Evolutionary conservation across 2,888 invertebrate species (phyloP).

Genomic region (Caenorhabditis japonica): DNA sequence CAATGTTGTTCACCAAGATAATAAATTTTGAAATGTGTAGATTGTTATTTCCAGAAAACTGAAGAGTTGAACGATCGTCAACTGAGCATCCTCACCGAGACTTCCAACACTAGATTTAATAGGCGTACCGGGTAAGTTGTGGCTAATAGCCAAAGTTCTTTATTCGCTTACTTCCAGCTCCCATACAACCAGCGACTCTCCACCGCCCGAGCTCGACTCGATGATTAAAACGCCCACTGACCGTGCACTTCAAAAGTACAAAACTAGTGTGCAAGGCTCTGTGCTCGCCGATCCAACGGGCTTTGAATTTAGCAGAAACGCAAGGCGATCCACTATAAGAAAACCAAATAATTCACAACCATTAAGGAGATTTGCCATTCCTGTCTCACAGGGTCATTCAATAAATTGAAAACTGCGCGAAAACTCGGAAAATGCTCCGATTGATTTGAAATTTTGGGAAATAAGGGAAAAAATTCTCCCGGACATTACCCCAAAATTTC

Average conservation of each 20-base stretch:
- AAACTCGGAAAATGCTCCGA: too few species aligned
- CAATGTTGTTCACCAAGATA: too few species aligned
- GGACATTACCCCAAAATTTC: too few species aligned
- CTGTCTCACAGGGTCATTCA: constrained; percentile 31
- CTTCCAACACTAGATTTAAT: constrained; percentile 38
- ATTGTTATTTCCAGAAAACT: constrained; percentile 41
- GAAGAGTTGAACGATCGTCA: constrained; percentile 23
- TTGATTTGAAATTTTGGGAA: too few species aligned
- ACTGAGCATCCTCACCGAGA: constrained; percentile 34
- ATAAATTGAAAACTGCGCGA: background rate
- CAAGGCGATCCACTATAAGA: constrained; percentile 13
- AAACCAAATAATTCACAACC: constrained; percentile 40
- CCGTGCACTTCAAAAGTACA: constrained; percentile 38
- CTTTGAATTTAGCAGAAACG: constrained; percentile 17
- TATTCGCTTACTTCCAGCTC: constrained; percentile 22
- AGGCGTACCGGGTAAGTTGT: constrained; percentile 31
- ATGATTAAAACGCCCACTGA: constrained; percentile 36
- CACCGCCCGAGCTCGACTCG: constrained; percentile 45
- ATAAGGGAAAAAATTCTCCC: too few species aligned
- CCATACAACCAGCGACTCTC: constrained; percentile 31
- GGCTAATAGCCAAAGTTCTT: too few species aligned
- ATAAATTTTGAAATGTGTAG: too few species aligned
- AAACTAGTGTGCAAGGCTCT: constrained; percentile 33
- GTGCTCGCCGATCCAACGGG: constrained; percentile 17
- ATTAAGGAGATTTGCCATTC: constrained; percentile 45